A percentile compares a stretch with the other conserved stretches of the same genome.
phyloP scores from a whole-genome alignment of 2,888 invertebrate species.

The Tiliacea citrago region DNA sequence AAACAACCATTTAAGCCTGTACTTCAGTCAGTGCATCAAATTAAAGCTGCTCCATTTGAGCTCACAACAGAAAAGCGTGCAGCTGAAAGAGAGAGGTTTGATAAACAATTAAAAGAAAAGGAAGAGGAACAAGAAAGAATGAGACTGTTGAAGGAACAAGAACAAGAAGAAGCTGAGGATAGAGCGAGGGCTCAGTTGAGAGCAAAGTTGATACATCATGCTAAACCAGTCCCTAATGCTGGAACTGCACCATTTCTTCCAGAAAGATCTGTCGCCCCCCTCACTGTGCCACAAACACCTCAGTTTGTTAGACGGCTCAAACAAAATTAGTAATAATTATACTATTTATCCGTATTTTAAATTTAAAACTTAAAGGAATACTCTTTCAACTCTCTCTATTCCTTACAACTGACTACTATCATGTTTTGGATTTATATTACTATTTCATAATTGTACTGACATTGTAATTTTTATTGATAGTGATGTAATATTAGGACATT shows the following conservation, averaged over 20 bases:
- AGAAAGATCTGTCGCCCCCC: conserved; percentile 86
- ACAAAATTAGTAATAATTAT: conserved; percentile 66
- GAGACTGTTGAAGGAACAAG: conserved; percentile 80
- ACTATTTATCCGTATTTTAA: too few species aligned
- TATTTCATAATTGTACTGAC: too few species aligned
- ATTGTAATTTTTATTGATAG: too few species aligned
- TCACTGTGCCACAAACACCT: conserved; percentile 93
- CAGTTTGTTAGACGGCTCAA: conserved; percentile 85
- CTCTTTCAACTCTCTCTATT: too few species aligned
- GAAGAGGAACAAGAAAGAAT: conserved; percentile 87
- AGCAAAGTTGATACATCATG: conserved; percentile 91
- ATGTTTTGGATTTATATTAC: too few species aligned
- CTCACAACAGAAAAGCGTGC: conserved; percentile 92
- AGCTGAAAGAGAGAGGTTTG: conserved; percentile 91
- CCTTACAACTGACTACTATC: too few species aligned
- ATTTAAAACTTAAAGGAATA: too few species aligned
- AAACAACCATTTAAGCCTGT: conserved; percentile 92
- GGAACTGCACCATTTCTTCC: conserved; percentile 87
- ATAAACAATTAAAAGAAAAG: conserved; percentile 89
- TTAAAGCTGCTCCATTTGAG: conserved; percentile 89
- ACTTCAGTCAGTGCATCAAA: conserved; percentile 82
- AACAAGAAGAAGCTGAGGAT: conserved; percentile 86
- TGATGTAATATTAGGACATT: conserved; percentile 37
- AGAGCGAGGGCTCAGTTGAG: conserved; percentile 88
- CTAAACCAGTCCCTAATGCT: conserved; percentile 90